These are phyloP conservation scores for Plagiodera versicolora DNA, from an alignment of 2,888 invertebrate species.

Conservation along the genomic window DNA sequence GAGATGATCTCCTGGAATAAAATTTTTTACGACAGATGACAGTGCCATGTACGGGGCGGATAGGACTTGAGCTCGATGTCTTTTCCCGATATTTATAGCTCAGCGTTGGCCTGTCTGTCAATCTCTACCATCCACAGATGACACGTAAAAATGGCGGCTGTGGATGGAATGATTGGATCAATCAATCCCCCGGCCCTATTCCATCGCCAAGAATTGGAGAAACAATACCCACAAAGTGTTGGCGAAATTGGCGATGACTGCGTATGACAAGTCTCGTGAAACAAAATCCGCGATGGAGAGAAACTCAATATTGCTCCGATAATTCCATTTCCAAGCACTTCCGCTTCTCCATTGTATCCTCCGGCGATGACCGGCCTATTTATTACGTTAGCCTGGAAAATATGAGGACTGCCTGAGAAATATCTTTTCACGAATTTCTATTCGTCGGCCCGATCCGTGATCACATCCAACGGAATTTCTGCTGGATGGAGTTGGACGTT, in stretches of 20 bases:
- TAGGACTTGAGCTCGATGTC: too few species aligned
- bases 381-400: constrained; percentile 33
- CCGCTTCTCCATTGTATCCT: constrained; percentile 36
- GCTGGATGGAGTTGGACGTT: too few species aligned
- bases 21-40: neutral
- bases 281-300: constrained; percentile 23
- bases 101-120: too few species aligned
- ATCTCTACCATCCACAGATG: too few species aligned
- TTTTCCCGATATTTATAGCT: too few species aligned
- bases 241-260: neutral
- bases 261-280: neutral
- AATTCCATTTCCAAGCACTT: constrained; percentile 48
- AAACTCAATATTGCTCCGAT: constrained; percentile 47
- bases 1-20: neutral
- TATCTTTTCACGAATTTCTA: constrained; percentile 29
- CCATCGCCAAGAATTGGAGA: too few species aligned
- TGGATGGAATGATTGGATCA: too few species aligned
- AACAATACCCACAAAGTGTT: too few species aligned
- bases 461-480: neutral
- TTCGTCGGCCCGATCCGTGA: constrained; percentile 7
- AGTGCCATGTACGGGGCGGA: too few species aligned
- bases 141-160: too few species aligned
- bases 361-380: constrained; percentile 33
- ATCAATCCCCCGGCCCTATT: too few species aligned
- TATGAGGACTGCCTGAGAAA: constrained; percentile 31